These are phyloP conservation scores for Olivierus martensii DNA, from an alignment of 1,140 invertebrate genomes.

Conservation along the genomic window DNA sequence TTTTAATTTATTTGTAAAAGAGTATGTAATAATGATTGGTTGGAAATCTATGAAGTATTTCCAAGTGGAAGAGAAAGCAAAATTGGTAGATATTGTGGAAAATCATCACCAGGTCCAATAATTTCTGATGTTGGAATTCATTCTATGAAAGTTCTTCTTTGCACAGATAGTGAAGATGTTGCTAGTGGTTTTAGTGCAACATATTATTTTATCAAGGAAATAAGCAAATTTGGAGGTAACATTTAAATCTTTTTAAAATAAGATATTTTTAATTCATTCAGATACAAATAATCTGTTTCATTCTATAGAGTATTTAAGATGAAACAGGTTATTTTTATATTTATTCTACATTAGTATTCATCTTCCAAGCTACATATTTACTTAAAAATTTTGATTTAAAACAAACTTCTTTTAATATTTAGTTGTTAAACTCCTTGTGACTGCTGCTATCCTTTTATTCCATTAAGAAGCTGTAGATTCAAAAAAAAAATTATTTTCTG, in stretches of 20 bases:
- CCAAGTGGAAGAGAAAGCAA: constrained; percentile 60
- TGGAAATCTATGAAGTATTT: constrained; percentile 76
- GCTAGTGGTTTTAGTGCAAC: constrained; percentile 79
- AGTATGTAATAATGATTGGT: constrained; percentile 74
- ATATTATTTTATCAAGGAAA: constrained; percentile 60
- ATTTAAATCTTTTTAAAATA: too few relatives aligned
- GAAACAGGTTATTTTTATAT: not conserved
- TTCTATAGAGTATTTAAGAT: too few relatives aligned
- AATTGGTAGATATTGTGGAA: constrained; percentile 52
- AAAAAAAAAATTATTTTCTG: too few relatives aligned
- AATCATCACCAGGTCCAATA: constrained; percentile 71
- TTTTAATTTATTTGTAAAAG: constrained; percentile 19
- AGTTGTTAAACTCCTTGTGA: too few relatives aligned
- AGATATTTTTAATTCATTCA: too few relatives aligned
- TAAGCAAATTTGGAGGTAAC: constrained; percentile 13
- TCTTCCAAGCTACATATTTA: too few relatives aligned
- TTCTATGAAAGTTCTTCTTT: constrained; percentile 65
- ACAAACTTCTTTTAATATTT: too few relatives aligned
- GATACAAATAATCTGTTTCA: not conserved
- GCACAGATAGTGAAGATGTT: constrained; percentile 65
- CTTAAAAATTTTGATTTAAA: too few relatives aligned
- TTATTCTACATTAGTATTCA: not conserved
- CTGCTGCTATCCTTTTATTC: too few relatives aligned
- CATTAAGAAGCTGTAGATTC: too few relatives aligned
- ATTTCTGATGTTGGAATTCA: constrained; percentile 71